Conservation (phyloP, 2,888 invertebrate genomes). For the Euclidia mi region DNA sequence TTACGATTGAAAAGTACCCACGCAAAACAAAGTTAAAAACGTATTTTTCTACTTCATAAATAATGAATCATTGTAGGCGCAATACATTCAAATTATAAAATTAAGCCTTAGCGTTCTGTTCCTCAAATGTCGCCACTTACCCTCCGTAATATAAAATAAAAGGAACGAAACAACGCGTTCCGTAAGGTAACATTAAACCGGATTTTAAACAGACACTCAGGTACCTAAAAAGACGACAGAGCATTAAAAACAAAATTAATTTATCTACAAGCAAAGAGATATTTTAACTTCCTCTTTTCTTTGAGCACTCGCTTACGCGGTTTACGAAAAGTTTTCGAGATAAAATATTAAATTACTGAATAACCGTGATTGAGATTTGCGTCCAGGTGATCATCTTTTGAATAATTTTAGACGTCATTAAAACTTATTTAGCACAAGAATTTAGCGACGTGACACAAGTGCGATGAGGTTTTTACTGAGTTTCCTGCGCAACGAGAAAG, state of each 20-base stretch:
- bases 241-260: slow-evolving; percentile 67
- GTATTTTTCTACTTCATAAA: neutral
- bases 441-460: slow-evolving; percentile 21
- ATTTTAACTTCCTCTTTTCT: slow-evolving; percentile 64
- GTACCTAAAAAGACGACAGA: slow-evolving; percentile 35
- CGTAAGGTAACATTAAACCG: slow-evolving; percentile 29
- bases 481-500: slow-evolving; percentile 17
- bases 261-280: slow-evolving; percentile 68
- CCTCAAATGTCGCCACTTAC: slow-evolving; percentile 4
- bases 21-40: too few species aligned
- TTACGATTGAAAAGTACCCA: too few species aligned
- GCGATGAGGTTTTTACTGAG: slow-evolving; percentile 17
- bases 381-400: slow-evolving; percentile 66
- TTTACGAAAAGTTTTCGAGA: slow-evolving; percentile 56
- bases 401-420: slow-evolving; percentile 69
- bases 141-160: slow-evolving; percentile 16
- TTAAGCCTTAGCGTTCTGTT: neutral
- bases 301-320: slow-evolving; percentile 55
- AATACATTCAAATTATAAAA: slow-evolving; percentile 6
- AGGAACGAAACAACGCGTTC: slow-evolving; percentile 21
- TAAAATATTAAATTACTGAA: slow-evolving; percentile 59
- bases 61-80: neutral
- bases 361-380: slow-evolving; percentile 61
- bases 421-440: slow-evolving; percentile 65
- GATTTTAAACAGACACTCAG: slow-evolving; percentile 37